These are phyloP conservation scores for Geopemphigus sp. DNA, from an alignment of 1,140 invertebrate species.

Conservation along the genomic window DNA sequence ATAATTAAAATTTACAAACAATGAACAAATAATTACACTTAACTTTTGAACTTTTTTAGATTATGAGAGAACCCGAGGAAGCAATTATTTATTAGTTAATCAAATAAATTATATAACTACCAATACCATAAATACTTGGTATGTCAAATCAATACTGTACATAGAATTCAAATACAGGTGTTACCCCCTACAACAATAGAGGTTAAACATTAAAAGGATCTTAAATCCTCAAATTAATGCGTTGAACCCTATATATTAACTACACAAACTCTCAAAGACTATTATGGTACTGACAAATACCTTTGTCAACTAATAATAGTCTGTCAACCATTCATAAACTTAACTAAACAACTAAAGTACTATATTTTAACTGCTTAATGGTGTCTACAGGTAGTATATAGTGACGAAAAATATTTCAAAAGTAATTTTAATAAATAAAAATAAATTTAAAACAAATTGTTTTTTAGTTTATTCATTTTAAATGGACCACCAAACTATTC, in stretches of 20 bases:
- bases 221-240: neutral
- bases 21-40: neutral
- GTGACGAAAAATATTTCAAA: no score
- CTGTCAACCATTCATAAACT: neutral
- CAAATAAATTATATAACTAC: no score
- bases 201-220: neutral
- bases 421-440: no score
- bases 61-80: neutral
- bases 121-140: no score
- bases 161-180: no score
- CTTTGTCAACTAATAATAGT: neutral
- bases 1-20: neutral
- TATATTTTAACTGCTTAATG: neutral
- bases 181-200: no score
- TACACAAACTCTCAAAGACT: neutral
- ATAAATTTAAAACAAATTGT: no score
- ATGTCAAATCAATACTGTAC: no score
- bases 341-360: neutral
- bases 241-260: neutral
- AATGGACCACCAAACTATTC: no score
- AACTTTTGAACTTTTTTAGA: neutral
- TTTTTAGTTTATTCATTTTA: no score
- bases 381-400: neutral
- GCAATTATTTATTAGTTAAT: no score
- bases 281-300: neutral